Evolutionary conservation across 2,113 vertebrate species (phyloP), one percentile per base, ranked within the genome.

Genomic region (Bujurquina vittata): DNA sequence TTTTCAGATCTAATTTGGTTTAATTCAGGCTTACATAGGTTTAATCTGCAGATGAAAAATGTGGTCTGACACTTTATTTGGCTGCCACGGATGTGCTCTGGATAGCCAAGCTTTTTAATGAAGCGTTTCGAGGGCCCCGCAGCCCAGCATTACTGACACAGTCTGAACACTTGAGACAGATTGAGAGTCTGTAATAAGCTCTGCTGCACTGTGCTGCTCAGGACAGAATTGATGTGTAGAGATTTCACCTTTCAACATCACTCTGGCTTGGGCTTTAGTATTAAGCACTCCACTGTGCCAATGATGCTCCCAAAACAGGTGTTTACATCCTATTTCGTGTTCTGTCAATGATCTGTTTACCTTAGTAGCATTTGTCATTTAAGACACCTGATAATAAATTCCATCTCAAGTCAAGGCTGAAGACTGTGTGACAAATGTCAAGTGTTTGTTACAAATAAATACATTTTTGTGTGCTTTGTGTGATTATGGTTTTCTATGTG

Each of bases 1-100:
- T 93, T 93, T 94, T 94, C 83, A 79, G 76, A 84, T 89, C 79
- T 90, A 93, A 94, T 93, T 93, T 89, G 79, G 81, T 90, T 91
- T 94, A 94, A 94, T 94, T 94, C 79, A 56, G 82, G 56, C 26
- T 88, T 93, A 93, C 88, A 91, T 80, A 86, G 89, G 86, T 93
- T 93, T 94, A 94, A 94, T 93, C 87, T 93, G 84, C 63, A 76
- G 85, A 88, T 93, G 94, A 93, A 94, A 94, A 94, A 94, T 93
- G 82, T 18, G 83, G 80, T 91, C 79, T 93, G 93, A 93, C 94
- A 94, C 89, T 90, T 91, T 94, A 92, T 94, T 93, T 92, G 90
- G 87, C 92, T 88, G 85, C 92, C 77, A 76, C 52, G 78, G 79
- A 87, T 86, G 88, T 84, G 89, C 88, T 91, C 65, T 85, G 88